Evolutionary conservation across 2,888 invertebrate genomes (phyloP).

Genomic region (Nymphalis polychloros): DNA sequence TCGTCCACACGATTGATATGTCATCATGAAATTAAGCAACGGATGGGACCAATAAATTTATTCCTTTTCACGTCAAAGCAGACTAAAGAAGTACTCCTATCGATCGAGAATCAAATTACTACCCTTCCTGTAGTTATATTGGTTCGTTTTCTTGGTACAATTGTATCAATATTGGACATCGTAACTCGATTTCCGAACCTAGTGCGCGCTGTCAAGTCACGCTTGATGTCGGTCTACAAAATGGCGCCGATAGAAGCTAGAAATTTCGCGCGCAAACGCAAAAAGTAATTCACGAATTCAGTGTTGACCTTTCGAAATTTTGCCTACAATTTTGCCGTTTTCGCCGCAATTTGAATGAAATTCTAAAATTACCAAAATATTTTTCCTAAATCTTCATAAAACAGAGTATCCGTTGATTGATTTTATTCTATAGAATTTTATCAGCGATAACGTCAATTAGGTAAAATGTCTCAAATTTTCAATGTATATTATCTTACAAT

Average conservation of each 20-base stretch:
- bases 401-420: too few species aligned
- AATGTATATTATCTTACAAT: neutral
- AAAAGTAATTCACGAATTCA: slow-evolving; percentile 8
- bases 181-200: slow-evolving; percentile 68
- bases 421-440: too few species aligned
- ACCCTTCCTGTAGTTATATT: slow-evolving; percentile 51
- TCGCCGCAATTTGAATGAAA: neutral
- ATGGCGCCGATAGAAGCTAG: slow-evolving; percentile 45
- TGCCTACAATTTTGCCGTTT: neutral
- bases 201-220: slow-evolving; percentile 57
- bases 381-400: neutral
- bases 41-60: slow-evolving; percentile 42
- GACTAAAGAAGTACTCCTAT: slow-evolving; percentile 49
- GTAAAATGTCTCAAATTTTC: neutral
- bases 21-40: slow-evolving; percentile 34
- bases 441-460: neutral
- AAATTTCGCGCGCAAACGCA: slow-evolving; percentile 23
- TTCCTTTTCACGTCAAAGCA: slow-evolving; percentile 44
- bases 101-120: slow-evolving; percentile 61
- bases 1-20: slow-evolving; percentile 28
- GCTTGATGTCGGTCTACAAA: slow-evolving; percentile 50
- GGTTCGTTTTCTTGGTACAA: slow-evolving; percentile 69
- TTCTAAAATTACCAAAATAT: neutral
- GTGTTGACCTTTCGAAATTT: neutral
- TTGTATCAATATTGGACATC: slow-evolving; percentile 76